Conservation (phyloP, 2,113 vertebrate species). For the Myrmecophaga tridactyla region DNA sequence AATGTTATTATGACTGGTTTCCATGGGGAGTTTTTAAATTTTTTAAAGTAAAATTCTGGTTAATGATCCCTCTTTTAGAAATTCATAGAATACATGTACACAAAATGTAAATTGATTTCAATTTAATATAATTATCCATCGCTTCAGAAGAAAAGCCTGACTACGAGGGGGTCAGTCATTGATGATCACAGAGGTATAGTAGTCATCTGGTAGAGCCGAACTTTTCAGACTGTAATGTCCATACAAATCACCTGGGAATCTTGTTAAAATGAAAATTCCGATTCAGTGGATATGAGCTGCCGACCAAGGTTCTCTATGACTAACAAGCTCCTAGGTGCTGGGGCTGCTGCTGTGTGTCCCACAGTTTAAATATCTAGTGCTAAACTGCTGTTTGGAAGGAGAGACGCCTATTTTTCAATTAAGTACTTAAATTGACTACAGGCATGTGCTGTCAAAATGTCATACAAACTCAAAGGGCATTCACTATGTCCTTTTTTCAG, state of each 20-base stretch:
- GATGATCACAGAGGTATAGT: not conserved
- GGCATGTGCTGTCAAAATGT: not conserved
- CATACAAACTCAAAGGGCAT: not conserved
- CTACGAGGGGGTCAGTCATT: not conserved
- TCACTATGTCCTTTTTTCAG: not conserved
- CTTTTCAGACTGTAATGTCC: not conserved
- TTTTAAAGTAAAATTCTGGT: conserved; percentile 19
- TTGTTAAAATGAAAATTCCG: not conserved
- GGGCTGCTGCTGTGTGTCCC: not conserved
- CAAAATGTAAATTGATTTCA: not conserved
- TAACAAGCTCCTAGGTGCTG: not conserved
- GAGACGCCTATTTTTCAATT: not conserved
- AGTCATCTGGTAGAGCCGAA: not conserved
- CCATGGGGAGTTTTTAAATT: not conserved
- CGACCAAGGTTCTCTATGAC: not conserved
- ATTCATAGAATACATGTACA: not conserved
- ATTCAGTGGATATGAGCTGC: not conserved
- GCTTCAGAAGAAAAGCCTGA: conserved; percentile 12
- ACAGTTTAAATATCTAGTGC: not conserved
- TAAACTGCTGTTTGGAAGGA: not conserved
- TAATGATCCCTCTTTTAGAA: not conserved
- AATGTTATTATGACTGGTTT: not conserved
- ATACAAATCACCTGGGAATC: not conserved
- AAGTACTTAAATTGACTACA: not conserved
- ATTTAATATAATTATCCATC: not conserved